A percentile compares a stretch with the other conserved stretches of the same genome.
These are phyloP conservation scores for Microcaecilia unicolor DNA, from an alignment of 2,797 vertebrate genomes.

Conservation along the genomic window DNA sequence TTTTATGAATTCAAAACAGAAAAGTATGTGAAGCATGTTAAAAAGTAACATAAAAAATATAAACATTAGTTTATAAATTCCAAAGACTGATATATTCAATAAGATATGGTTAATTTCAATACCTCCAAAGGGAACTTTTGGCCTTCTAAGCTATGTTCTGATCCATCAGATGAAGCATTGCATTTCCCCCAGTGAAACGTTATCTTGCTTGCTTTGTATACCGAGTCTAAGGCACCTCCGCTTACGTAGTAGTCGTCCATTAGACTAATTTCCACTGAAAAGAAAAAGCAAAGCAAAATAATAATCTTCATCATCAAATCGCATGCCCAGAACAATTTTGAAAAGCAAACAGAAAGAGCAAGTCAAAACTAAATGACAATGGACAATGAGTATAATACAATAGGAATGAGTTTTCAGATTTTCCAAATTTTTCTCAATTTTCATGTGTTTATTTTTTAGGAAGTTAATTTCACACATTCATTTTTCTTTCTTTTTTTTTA, in stretches of 20 bases:
- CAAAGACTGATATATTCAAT: background rate
- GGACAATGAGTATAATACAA: too few species aligned
- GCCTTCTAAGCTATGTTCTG: conserved; percentile 88
- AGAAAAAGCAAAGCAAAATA: conserved; percentile 1
- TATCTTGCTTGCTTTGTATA: conserved; percentile 83
- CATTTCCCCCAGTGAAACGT: conserved; percentile 96
- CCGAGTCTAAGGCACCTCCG: conserved; percentile 73
- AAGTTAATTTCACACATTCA: too few species aligned
- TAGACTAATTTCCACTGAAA: conserved; percentile 82
- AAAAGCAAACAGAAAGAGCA: too few species aligned
- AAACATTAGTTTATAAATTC: background rate
- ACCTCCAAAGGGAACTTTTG: conserved; percentile 90
- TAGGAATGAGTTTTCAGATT: too few species aligned
- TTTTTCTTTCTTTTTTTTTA: too few species aligned
- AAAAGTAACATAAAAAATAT: background rate
- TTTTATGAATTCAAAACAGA: background rate
- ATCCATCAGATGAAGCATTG: conserved; percentile 83
- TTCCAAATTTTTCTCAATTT: too few species aligned
- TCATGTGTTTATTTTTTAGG: too few species aligned
- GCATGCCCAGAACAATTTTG: too few species aligned
- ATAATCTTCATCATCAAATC: background rate
- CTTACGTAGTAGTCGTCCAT: conserved; percentile 81
- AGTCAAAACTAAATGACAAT: too few species aligned
- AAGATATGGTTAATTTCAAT: conserved; percentile 18
- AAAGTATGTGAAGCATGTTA: background rate